Percentiles rank a stretch among this genome's conserved stretches.
Evolutionary conservation across 2,797 vertebrate species (phyloP).

Genomic region (Florisuga fusca): DNA sequence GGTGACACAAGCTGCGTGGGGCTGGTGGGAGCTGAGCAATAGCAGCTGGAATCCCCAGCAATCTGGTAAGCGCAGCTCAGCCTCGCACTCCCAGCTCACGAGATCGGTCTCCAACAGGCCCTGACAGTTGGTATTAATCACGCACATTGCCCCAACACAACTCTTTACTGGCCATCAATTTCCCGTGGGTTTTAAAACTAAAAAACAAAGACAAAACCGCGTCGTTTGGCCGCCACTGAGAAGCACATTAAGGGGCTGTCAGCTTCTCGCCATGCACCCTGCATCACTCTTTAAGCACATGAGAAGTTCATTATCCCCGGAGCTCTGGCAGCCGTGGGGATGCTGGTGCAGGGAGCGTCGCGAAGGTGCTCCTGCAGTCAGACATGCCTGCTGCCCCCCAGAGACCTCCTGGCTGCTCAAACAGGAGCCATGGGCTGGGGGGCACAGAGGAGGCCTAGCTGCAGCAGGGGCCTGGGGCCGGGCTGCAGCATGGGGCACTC

Average conservation of each 20-base stretch:
- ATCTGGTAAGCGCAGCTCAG: slow-evolving; percentile 1
- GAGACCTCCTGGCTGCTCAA: rapidly evolving
- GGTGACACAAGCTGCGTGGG: slow-evolving; percentile 24
- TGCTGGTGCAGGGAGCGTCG: slow-evolving; percentile 52
- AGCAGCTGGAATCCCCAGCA: slow-evolving; percentile 39
- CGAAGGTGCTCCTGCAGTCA: background rate
- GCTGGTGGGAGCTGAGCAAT: slow-evolving; percentile 4
- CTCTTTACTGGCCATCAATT: slow-evolving; percentile 89
- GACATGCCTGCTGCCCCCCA: rapidly evolving
- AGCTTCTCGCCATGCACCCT: slow-evolving; percentile 81
- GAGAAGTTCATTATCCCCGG: slow-evolving; percentile 89
- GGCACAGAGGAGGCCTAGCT: rapidly evolving
- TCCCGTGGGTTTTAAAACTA: slow-evolving; percentile 85
- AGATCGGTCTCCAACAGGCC: slow-evolving; percentile 77
- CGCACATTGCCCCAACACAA: slow-evolving; percentile 82
- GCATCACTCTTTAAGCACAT: slow-evolving; percentile 91
- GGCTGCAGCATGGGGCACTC: rapidly evolving
- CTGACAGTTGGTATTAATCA: slow-evolving; percentile 85
- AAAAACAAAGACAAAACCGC: slow-evolving; percentile 81
- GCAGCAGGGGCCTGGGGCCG: background rate
- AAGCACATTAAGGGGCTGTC: slow-evolving; percentile 90
- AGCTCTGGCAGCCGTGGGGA: slow-evolving; percentile 81
- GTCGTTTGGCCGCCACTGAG: slow-evolving; percentile 81
- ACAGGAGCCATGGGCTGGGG: rapidly evolving
- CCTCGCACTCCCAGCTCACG: slow-evolving; percentile 67